These are phyloP conservation scores for Anagyrus pseudococci DNA, from an alignment of 2,888 invertebrate genomes.

Conservation along the genomic window DNA sequence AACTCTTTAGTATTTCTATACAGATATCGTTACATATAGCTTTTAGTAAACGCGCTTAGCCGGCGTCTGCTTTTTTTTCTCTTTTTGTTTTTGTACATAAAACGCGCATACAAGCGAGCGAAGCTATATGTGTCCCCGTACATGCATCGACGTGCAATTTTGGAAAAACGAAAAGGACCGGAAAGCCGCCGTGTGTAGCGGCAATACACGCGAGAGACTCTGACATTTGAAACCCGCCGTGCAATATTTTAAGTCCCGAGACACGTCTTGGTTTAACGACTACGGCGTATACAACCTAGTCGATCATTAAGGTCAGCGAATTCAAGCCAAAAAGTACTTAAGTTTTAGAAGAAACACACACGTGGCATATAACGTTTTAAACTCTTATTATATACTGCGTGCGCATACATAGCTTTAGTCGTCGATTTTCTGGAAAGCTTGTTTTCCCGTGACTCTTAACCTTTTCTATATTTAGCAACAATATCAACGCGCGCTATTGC, in stretches of 20 bases:
- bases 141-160: too few species aligned
- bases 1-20: too few species aligned
- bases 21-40: neutral
- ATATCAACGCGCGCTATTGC: too few species aligned
- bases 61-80: neutral
- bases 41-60: neutral
- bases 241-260: neutral
- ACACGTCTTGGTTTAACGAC: neutral
- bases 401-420: neutral
- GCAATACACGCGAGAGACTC: too few species aligned
- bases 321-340: neutral
- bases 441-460: neutral
- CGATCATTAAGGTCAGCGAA: neutral
- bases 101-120: neutral
- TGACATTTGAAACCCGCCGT: too few species aligned
- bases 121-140: too few species aligned
- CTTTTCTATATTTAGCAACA: neutral
- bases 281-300: neutral
- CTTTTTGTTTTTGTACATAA: too few species aligned
- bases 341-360: too few species aligned
- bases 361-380: neutral
- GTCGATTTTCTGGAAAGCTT: conserved; percentile 23
- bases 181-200: too few species aligned
- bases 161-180: neutral
- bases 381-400: neutral